Base-by-base conservation (phyloP, 2,888 invertebrate genomes). In the Gymnosoma rotundatum region DNA sequence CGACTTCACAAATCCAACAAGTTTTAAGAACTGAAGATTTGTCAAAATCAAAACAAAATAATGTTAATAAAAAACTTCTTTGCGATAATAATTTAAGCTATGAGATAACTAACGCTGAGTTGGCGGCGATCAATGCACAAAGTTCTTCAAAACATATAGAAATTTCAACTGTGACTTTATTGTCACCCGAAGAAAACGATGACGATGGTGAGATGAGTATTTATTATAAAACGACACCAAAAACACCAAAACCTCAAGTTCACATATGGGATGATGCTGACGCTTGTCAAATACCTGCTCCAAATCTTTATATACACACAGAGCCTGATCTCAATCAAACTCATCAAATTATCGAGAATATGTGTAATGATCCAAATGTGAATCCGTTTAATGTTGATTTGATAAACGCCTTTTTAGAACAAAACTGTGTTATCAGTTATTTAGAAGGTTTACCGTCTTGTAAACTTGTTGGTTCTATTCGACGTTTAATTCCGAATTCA, bases 361-460 rank as follows among this genome's bases (percentile, higher is more conserved):
- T 87, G 20, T 63, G 88, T 25, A 78, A 88, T 2, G 87, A 88
- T 52, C 67, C 82, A 2, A 91, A 93, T 73, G 93, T 96, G 48
- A 96, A 98, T 94, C 98, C 98, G 0, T 98, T 98, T 90, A 96
- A 95, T 90, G 94, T 94, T 70, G 94, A 94, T 67, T 92, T 97
- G 38, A 94, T 96, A 63, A 92, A 94, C 54, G 94, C 94, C 5
- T 93, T 98, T 81, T 92, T 98, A 87, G 94, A 94, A 78, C 94
- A 94, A 87, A 94, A 96, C 10, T 94, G 95, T 87, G 96, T 97
- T 89, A 95, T 95, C 0, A 93, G 92, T 90, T 94, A 94, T 90
- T 93, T 94, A 32, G 93, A 89, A 48, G 87, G 94, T 83, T 92
- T 93, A 9, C 93, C 94, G 25, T 93, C 93, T 3, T 95, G 94